A percentile compares a stretch with the other conserved stretches of the same genome.
These are phyloP conservation scores for Champsocephalus gunnari DNA, from an alignment of 2,797 vertebrate species.

Conservation along the genomic window DNA sequence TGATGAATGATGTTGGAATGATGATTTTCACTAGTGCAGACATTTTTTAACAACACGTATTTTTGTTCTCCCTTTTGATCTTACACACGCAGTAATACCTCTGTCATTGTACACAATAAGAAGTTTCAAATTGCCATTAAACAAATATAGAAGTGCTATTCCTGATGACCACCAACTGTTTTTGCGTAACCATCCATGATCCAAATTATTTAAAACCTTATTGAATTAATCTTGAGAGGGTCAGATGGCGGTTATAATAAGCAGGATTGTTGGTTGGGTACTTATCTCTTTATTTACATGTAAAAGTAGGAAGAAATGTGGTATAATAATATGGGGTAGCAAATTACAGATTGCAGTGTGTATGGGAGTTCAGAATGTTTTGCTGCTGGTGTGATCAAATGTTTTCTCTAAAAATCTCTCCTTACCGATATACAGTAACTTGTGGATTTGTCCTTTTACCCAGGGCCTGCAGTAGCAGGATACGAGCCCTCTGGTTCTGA, in stretches of 20 bases:
- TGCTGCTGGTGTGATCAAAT: background rate
- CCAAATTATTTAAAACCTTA: background rate
- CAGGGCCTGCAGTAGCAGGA: background rate
- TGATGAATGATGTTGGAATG: background rate
- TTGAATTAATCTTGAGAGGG: background rate
- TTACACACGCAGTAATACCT: background rate
- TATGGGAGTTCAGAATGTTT: background rate
- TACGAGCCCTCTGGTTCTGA: background rate
- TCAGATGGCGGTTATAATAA: background rate
- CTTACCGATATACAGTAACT: background rate
- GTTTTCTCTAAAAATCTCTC: constrained; percentile 2
- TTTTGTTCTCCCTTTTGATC: background rate
- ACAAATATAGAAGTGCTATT: background rate
- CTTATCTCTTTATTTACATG: background rate
- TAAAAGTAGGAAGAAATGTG: background rate
- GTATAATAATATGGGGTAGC: background rate
- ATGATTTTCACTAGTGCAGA: background rate
- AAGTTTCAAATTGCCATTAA: background rate
- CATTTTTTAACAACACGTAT: background rate
- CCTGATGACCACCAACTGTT: background rate
- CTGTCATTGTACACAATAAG: background rate
- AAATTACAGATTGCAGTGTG: background rate
- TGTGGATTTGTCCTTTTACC: background rate
- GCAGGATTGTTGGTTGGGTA: background rate
- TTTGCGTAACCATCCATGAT: background rate